Conservation (phyloP, 2,888 invertebrate genomes). For the Phortica magna region DNA sequence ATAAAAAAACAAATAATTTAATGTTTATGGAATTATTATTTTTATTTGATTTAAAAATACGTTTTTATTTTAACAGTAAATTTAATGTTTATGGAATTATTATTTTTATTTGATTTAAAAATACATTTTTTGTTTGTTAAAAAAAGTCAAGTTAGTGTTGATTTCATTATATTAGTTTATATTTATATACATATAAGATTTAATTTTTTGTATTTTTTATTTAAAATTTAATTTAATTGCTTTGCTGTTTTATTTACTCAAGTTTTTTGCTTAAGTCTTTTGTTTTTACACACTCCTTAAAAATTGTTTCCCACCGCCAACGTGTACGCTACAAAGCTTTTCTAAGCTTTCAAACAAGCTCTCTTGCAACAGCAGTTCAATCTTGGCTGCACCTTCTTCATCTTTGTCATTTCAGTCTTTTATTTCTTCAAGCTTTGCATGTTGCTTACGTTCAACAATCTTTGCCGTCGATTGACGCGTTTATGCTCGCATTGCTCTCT, state of each 20-base stretch:
- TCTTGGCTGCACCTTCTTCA: slow-evolving; percentile 32
- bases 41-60: too few relatives aligned
- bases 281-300: slow-evolving; percentile 7
- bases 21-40: too few relatives aligned
- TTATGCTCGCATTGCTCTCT: background rate
- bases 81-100: too few relatives aligned
- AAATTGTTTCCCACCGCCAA: background rate
- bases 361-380: slow-evolving; percentile 25
- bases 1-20: too few relatives aligned
- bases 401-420: slow-evolving; percentile 26
- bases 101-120: too few relatives aligned
- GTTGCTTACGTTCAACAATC: background rate
- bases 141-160: too few relatives aligned
- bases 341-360: slow-evolving; percentile 25
- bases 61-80: too few relatives aligned
- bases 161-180: background rate
- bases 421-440: slow-evolving; percentile 1
- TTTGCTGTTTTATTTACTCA: background rate
- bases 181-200: background rate
- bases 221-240: background rate
- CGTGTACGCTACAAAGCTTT: slow-evolving; percentile 22
- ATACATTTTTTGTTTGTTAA: too few relatives aligned
- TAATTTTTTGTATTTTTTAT: background rate
- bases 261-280: slow-evolving; percentile 34
- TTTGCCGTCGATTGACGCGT: background rate